Conservation (phyloP, 2,888 invertebrate genomes). For the Augiades crinisus region DNA sequence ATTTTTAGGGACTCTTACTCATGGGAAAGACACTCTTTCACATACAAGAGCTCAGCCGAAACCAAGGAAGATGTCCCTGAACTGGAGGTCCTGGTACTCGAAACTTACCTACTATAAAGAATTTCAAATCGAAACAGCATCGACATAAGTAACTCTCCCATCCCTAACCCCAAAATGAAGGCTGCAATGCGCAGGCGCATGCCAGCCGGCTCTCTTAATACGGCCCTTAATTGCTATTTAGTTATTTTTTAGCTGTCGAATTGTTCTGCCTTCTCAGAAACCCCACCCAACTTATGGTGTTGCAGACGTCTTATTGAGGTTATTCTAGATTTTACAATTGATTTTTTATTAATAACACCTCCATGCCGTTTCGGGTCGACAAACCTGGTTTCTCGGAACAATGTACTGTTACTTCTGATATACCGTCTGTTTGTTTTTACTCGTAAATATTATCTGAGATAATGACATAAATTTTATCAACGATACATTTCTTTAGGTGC, state of each 20-base stretch:
- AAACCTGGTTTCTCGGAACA: conserved; percentile 32
- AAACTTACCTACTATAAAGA: too few species aligned
- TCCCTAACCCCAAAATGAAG: conserved; percentile 58
- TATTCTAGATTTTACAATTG: conserved; percentile 46
- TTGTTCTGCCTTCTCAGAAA: conserved; percentile 65
- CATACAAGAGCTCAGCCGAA: too few species aligned
- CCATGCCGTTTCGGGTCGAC: conserved; percentile 34
- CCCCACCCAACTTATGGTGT: conserved; percentile 39
- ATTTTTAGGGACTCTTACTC: too few species aligned
- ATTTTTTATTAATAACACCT: conserved; percentile 38
- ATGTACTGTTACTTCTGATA: conserved; percentile 24
- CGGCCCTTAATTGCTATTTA: conserved; percentile 76
- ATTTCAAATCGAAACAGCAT: background rate
- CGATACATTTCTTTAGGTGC: conserved; percentile 11
- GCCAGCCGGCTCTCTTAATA: conserved; percentile 68
- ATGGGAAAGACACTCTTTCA: too few species aligned
- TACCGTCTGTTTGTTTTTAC: conserved; percentile 21
- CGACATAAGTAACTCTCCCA: conserved; percentile 30
- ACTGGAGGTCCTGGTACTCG: too few species aligned
- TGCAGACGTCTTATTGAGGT: conserved; percentile 33
- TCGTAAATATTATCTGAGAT: conserved; percentile 23
- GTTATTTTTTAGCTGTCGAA: conserved; percentile 72
- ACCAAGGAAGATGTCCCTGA: too few species aligned
- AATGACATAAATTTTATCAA: conserved; percentile 26
- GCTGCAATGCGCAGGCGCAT: conserved; percentile 57